These are phyloP conservation scores for Serripes groenlandicus DNA, from an alignment of 2,888 invertebrate genomes.

Conservation along the genomic window DNA sequence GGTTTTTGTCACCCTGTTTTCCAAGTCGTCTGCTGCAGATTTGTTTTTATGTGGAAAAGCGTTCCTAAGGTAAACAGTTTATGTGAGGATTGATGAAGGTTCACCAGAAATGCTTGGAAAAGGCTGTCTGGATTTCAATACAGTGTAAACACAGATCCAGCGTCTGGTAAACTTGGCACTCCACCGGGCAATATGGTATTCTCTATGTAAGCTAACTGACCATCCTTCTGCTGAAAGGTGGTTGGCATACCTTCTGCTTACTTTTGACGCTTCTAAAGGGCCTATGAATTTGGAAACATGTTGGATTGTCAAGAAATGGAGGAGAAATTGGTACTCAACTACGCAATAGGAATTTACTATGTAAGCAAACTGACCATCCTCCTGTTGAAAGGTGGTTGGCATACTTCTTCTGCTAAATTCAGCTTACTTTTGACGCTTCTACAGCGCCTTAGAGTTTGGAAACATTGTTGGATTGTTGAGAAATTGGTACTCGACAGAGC, in stretches of 20 bases:
- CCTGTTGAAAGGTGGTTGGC: conserved; percentile 1
- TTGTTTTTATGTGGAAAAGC: too few species aligned
- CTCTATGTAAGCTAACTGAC: conserved; percentile 5
- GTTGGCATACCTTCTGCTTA: neutral
- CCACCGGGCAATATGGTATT: conserved; percentile 1
- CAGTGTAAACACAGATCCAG: conserved; percentile 24
- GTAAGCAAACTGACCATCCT: conserved; percentile 19
- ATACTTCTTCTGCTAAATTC: too few species aligned
- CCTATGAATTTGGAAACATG: too few species aligned
- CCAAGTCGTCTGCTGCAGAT: too few species aligned
- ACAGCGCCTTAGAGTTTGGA: too few species aligned
- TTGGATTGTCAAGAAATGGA: too few species aligned
- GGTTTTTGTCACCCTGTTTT: too few species aligned
- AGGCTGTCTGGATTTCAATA: conserved; percentile 11
- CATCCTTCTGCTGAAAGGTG: conserved; percentile 12
- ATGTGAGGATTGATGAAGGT: neutral
- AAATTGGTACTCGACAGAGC: too few species aligned
- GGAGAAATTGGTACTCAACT: too few species aligned
- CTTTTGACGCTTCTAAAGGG: neutral
- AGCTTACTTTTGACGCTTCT: too few species aligned
- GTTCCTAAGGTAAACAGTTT: conserved; percentile 23
- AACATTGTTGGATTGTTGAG: too few species aligned
- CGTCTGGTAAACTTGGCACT: conserved; percentile 17
- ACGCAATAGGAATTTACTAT: conserved; percentile 11
- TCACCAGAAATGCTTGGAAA: neutral